phyloP scores from a whole-genome alignment of 2,113 vertebrate species.

The Pimephales promelas region DNA sequence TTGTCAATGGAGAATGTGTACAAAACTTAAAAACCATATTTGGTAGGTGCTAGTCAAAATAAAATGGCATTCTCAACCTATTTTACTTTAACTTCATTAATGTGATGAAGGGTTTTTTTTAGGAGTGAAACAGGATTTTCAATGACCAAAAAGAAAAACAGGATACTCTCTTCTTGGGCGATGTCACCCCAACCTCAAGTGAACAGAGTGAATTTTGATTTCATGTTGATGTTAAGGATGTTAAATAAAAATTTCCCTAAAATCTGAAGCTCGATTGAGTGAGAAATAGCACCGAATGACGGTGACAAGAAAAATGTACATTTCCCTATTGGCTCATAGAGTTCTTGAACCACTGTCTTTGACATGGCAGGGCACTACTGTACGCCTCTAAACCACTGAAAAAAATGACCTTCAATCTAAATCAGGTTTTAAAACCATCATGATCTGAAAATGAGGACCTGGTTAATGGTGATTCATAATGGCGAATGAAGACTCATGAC shows the following conservation, averaged over 20 bases:
- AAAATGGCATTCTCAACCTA: neutral
- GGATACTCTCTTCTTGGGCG: neutral
- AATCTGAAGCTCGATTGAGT: neutral
- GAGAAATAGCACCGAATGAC: neutral
- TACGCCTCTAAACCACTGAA: slow-evolving; percentile 51
- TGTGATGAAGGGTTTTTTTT: neutral
- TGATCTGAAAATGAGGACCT: slow-evolving; percentile 18
- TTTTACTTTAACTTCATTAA: neutral
- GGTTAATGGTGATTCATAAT: slow-evolving; percentile 15
- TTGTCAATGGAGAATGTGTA: slow-evolving; percentile 1
- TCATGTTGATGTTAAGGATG: neutral
- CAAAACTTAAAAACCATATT: slow-evolving; percentile 1
- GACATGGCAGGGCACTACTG: neutral
- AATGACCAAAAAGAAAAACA: neutral
- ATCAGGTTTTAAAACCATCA: slow-evolving; percentile 10
- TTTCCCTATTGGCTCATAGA: neutral
- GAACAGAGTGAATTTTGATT: neutral
- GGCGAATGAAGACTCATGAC: slow-evolving; percentile 1
- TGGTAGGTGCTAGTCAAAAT: neutral
- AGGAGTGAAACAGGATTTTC: neutral
- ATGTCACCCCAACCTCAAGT: neutral
- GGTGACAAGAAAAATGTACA: neutral
- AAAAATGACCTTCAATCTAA: slow-evolving; percentile 59
- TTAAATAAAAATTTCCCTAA: neutral
- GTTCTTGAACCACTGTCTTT: neutral